These are phyloP conservation scores for Pseudococcus longispinus DNA, from an alignment of 2,888 invertebrate species.

Conservation along the genomic window DNA sequence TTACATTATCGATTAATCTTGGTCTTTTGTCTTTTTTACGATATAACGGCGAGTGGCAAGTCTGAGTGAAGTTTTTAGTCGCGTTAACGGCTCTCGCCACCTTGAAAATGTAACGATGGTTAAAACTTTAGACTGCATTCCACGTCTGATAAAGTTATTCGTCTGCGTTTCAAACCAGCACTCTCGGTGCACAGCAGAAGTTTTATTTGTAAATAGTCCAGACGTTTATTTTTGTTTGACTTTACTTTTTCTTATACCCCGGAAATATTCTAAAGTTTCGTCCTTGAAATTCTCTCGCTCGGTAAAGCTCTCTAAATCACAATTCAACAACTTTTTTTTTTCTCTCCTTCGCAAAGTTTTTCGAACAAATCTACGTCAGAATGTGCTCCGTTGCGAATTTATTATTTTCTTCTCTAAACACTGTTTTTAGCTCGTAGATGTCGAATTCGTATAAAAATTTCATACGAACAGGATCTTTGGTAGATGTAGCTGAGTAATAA, in stretches of 20 bases:
- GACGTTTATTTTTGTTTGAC: neutral
- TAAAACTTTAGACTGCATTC: neutral
- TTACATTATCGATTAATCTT: conserved; percentile 3
- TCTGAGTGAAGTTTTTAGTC: neutral
- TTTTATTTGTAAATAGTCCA: neutral
- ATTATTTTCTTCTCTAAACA: neutral
- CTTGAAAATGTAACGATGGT: conserved; percentile 7
- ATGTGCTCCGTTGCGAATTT: neutral
- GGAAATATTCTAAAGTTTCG: neutral
- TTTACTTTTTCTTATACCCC: neutral
- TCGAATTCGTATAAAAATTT: too few relatives aligned
- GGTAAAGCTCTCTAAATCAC: neutral
- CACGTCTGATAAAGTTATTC: conserved; percentile 23
- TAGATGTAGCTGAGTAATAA: too few relatives aligned
- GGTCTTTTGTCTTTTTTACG: neutral
- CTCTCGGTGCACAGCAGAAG: neutral
- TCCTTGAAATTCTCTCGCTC: neutral
- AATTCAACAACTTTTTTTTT: neutral
- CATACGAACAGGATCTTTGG: too few relatives aligned
- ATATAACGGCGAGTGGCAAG: neutral
- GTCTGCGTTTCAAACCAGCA: neutral
- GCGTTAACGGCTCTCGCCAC: neutral
- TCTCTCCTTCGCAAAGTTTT: neutral
- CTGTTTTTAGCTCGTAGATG: too few relatives aligned
- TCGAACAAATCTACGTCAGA: neutral